Conservation (phyloP, 2,888 invertebrate species). For the Caenorhabditis imperialis region DNA sequence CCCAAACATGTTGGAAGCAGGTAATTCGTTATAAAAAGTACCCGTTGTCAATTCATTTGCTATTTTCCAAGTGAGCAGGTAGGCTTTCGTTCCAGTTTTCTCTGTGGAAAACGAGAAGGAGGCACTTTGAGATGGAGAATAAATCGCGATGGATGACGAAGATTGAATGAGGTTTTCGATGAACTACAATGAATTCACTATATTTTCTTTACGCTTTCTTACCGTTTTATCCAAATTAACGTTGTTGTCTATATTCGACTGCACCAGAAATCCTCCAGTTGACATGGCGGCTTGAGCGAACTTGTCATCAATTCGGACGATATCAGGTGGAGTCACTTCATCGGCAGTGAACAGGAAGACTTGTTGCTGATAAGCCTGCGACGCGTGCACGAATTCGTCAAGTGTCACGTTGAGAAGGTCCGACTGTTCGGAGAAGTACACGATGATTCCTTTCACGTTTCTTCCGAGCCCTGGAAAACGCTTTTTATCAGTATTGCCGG, state of each 20-base stretch:
- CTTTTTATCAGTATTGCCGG: not conserved
- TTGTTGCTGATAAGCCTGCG: conserved; percentile 31
- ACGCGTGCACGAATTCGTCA: conserved; percentile 14
- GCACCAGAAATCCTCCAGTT: conserved; percentile 42
- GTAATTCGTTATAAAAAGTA: too few relatives aligned
- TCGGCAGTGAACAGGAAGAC: conserved; percentile 20
- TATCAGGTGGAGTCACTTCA: not conserved
- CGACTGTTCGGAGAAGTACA: conserved; percentile 16
- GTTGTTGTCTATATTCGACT: conserved; percentile 1
- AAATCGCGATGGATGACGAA: conserved; percentile 12
- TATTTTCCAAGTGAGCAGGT: conserved; percentile 8
- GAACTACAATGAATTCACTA: conserved; percentile 28
- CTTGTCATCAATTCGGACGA: not conserved
- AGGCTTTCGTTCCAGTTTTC: not conserved
- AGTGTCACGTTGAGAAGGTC: conserved; percentile 21
- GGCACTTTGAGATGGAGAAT: not conserved
- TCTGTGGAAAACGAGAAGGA: not conserved
- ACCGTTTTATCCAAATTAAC: not conserved
- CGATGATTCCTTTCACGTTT: conserved; percentile 38
- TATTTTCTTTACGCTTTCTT: too few relatives aligned
- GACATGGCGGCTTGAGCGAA: conserved; percentile 31
- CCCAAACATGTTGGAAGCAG: too few relatives aligned
- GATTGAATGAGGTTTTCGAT: conserved; percentile 3
- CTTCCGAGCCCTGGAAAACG: conserved; percentile 25
- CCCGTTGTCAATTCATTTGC: not conserved